Evolutionary conservation across 2,797 vertebrate genomes (phyloP).

Genomic region (Meriones psammophilus): DNA sequence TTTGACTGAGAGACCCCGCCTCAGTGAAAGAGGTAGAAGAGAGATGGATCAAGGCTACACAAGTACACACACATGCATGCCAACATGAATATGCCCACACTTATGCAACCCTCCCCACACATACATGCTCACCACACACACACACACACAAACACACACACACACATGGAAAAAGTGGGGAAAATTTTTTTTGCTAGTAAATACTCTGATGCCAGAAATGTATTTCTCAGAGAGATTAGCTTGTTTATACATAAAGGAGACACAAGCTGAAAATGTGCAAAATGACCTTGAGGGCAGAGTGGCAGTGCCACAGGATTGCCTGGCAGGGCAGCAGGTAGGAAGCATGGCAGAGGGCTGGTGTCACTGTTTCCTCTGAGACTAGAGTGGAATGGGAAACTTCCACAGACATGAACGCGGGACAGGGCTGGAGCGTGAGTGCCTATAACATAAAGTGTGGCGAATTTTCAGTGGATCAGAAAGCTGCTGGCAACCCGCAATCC

Average conservation of each 20-base stretch:
- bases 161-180: background rate
- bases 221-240: background rate
- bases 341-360: background rate
- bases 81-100: background rate
- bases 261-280: constrained; percentile 11
- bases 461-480: constrained; percentile 69
- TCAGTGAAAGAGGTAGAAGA: background rate
- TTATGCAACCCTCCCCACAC: background rate
- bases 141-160: background rate
- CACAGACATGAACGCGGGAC: constrained; percentile 18
- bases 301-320: background rate
- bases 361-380: constrained; percentile 53
- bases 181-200: background rate
- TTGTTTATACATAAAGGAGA: constrained; percentile 41
- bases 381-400: constrained; percentile 57
- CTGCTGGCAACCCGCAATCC: constrained; percentile 52
- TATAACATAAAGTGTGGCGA: constrained; percentile 52
- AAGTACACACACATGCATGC: background rate
- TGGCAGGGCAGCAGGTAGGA: constrained; percentile 40
- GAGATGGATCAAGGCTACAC: background rate
- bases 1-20: background rate
- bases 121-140: background rate
- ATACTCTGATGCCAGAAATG: background rate
- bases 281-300: constrained; percentile 51
- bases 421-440: background rate